Evolutionary conservation across 53 echinoderm and acorn worm species (phyloP).

Genomic region (Luidia sarsii): DNA sequence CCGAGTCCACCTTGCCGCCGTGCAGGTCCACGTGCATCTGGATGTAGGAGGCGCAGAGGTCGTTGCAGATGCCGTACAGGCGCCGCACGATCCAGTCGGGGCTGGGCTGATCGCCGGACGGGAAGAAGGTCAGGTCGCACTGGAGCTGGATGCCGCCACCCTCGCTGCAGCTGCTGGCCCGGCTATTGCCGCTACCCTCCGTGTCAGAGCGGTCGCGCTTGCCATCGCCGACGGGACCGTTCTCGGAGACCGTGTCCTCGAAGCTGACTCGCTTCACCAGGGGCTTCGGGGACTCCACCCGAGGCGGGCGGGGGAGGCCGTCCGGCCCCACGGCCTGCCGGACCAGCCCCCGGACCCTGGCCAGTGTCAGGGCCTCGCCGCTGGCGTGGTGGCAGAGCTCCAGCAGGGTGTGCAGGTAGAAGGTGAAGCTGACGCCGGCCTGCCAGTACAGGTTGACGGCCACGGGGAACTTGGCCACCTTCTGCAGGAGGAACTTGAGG

Average conservation of each 20-base stretch:
- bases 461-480: conserved; percentile 96
- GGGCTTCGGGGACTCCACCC: conserved; percentile 22
- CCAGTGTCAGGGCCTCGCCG: conserved; percentile 67
- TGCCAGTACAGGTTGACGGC: conserved; percentile 98
- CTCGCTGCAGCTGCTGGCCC: neutral
- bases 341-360: conserved; percentile 74
- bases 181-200: conserved; percentile 24
- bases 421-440: conserved; percentile 97
- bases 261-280: conserved; percentile 33
- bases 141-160: conserved; percentile 41
- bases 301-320: neutral
- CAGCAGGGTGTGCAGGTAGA: conserved; percentile 95
- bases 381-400: conserved; percentile 93
- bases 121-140: conserved; percentile 87
- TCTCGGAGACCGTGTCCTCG: conserved; percentile 15
- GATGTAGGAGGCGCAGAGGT: conserved; percentile 87
- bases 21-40: conserved; percentile 77
- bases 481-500: conserved; percentile 97
- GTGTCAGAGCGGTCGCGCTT: conserved; percentile 39
- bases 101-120: conserved; percentile 27
- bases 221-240: conserved; percentile 8
- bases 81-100: conserved; percentile 86
- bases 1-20: conserved; percentile 33
- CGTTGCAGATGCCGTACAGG: conserved; percentile 93
- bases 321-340: conserved; percentile 25